Evolutionary conservation across 2,888 invertebrate species (phyloP), one percentile per base, ranked within the genome.

Genomic region (Drosophila parthenogenetica): DNA sequence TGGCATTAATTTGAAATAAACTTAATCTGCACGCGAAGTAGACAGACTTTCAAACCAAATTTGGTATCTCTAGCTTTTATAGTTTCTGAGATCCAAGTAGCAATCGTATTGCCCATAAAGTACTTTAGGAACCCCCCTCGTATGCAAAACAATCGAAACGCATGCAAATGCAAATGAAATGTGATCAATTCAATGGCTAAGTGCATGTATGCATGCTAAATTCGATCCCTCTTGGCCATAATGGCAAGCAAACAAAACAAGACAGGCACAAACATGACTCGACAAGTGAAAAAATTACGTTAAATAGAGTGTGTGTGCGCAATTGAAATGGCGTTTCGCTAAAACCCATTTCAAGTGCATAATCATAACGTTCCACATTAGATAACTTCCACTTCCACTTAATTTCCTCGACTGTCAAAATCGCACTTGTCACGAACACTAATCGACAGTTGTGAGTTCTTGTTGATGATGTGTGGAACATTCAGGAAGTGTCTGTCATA

Each of bases 371-470:
- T 16, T 25, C 22, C 14, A 48, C 40, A 64, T 71, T 13, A 45
- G 37, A 43, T 54, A 63, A 55, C 51, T 39, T 68, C 48, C 51
- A 55, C 51, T 39, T 68, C 48, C 51, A 51, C 67, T 55, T 71
- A 64, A 75, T 76, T 76, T 76, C 75, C 76, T 59, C 13, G 37
- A 17, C 75, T 68, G 75, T 62, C 69, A 40, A 53, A 53, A 51
- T 46, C 37, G 55, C 40, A 50, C 70, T 55, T 74, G 62, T 66
- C 70, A 39, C 2, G 57, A 48, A 25, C 45, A 61, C 45, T 48
- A 66, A 70, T 67, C 57, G 75, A 75, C 74, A 75, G 49, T 16
- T 13, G 25, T 39, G 35, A 61, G 55, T 46, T 49, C 55, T 55
- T 40, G 62, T 54, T 69, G 70, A 70, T 50, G 14, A 45, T 65